Conservation (phyloP, 2,888 invertebrate genomes). For the Loripinus fragilis region DNA sequence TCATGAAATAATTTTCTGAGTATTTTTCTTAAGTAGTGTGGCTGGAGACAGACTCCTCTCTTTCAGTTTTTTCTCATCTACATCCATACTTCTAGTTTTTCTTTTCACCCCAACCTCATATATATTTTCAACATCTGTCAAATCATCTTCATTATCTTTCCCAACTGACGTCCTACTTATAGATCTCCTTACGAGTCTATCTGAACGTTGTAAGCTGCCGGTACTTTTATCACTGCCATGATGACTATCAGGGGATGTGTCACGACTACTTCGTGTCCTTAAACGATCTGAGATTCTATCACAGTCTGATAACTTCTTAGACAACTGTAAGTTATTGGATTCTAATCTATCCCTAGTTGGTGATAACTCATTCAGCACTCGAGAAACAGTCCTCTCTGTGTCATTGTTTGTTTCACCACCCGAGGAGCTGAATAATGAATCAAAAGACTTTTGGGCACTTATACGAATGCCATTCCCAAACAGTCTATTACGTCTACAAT, state of each 20-base stretch:
- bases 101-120: slow-evolving; percentile 40
- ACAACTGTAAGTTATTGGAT: slow-evolving; percentile 42
- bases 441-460: slow-evolving; percentile 58
- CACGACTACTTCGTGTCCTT: slow-evolving; percentile 52
- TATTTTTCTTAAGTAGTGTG: slow-evolving; percentile 17
- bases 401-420: slow-evolving; percentile 50
- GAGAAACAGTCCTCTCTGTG: slow-evolving; percentile 51
- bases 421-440: slow-evolving; percentile 53
- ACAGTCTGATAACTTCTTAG: slow-evolving; percentile 52
- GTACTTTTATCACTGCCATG: slow-evolving; percentile 46
- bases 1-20: slow-evolving; percentile 15
- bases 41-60: slow-evolving; percentile 34
- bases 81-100: slow-evolving; percentile 49
- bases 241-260: slow-evolving; percentile 62
- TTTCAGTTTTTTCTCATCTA: slow-evolving; percentile 21
- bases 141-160: slow-evolving; percentile 36
- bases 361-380: slow-evolving; percentile 71
- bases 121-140: slow-evolving; percentile 59
- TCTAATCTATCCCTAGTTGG: slow-evolving; percentile 64
- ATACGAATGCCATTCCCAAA: slow-evolving; percentile 58
- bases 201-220: slow-evolving; percentile 1
- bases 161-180: slow-evolving; percentile 2
- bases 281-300: slow-evolving; percentile 10
- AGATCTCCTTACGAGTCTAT: background rate
- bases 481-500: slow-evolving; percentile 52